These are phyloP conservation scores for Hyperoplus lanceolatus DNA, from an alignment of 2,797 vertebrate genomes.

Conservation along the genomic window DNA sequence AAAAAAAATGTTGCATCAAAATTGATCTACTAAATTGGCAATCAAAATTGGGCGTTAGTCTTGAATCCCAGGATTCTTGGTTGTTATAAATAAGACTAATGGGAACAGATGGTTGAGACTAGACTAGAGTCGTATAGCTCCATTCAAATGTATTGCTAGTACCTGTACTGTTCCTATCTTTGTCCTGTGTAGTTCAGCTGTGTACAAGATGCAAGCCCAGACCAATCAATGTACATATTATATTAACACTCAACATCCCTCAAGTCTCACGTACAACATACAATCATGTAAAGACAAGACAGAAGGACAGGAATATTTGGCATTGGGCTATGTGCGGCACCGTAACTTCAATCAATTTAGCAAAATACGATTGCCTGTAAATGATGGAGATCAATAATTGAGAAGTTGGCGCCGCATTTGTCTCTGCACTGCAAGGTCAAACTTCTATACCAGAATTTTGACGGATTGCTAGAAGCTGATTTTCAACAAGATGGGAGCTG, in stretches of 20 bases:
- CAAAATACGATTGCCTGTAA: constrained; percentile 26
- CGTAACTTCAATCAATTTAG: constrained; percentile 21
- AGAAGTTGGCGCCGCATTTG: constrained; percentile 30
- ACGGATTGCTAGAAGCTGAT: constrained; percentile 25
- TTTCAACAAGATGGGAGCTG: constrained; percentile 11
- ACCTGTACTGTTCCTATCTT: constrained; percentile 14
- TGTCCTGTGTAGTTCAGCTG: constrained; percentile 1
- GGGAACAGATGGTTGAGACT: constrained; percentile 60
- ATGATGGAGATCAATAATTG: constrained; percentile 40
- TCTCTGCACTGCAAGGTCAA: constrained; percentile 36
- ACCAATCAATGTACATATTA: constrained; percentile 18
- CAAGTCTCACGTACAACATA: neutral
- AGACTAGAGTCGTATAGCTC: constrained; percentile 6
- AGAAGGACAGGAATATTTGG: neutral
- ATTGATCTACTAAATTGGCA: constrained; percentile 53
- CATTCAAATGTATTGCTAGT: constrained; percentile 39
- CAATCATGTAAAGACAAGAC: neutral
- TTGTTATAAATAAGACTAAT: constrained; percentile 55
- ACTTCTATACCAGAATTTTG: neutral
- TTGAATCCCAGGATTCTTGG: constrained; percentile 53
- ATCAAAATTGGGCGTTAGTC: constrained; percentile 33
- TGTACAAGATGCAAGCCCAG: constrained; percentile 1
- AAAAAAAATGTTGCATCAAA: constrained; percentile 36
- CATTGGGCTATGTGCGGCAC: neutral
- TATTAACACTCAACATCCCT: neutral